Evolutionary conservation across 2,797 vertebrate genomes (phyloP).

Genomic region (Malacoraja senta): DNA sequence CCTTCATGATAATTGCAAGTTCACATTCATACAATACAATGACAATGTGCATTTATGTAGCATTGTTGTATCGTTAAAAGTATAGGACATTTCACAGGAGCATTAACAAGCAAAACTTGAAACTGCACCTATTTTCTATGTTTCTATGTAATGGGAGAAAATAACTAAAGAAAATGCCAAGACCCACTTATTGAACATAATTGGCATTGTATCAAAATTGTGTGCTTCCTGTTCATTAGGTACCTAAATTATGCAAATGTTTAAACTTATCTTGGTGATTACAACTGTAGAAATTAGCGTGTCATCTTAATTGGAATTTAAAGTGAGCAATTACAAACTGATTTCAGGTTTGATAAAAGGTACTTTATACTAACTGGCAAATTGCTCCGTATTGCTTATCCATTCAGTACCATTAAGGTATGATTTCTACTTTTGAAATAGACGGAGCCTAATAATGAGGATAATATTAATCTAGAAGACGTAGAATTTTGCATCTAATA

Average conservation of each 20-base stretch:
- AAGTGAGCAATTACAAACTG: not conserved
- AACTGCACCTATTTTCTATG: too few relatives aligned
- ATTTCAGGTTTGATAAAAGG: not conserved
- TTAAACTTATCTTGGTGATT: not conserved
- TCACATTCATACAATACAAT: not conserved
- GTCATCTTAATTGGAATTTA: not conserved
- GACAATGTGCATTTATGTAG: too few relatives aligned
- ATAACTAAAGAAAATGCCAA: not conserved
- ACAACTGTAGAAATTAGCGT: not conserved
- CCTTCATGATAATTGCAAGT: not conserved
- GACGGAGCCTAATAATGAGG: not conserved
- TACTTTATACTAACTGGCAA: not conserved
- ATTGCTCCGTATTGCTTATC: not conserved
- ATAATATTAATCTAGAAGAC: not conserved
- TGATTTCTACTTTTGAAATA: not conserved
- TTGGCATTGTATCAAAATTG: not conserved
- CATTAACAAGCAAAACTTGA: too few relatives aligned
- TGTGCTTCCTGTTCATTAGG: not conserved
- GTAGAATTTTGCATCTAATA: not conserved
- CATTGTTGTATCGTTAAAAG: too few relatives aligned
- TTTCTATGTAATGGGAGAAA: not conserved
- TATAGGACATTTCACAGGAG: too few relatives aligned
- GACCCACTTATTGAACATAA: not conserved
- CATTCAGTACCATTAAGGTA: not conserved
- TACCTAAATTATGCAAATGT: not conserved